Base-by-base conservation (phyloP, 2,797 vertebrate species). In the Masticophis lateralis region DNA sequence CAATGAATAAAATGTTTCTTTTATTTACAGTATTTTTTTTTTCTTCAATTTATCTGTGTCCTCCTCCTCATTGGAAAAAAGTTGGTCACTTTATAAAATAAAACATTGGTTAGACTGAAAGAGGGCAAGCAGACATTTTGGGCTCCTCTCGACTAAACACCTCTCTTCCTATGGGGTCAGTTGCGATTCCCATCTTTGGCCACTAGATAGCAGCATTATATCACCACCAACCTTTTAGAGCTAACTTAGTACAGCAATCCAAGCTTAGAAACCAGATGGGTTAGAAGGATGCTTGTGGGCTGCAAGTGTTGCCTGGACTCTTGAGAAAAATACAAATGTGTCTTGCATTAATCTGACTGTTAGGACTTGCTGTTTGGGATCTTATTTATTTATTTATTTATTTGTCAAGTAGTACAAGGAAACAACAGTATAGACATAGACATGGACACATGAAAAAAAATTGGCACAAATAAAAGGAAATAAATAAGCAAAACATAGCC, bases 121-220 rank as follows among this genome's bases (percentile, higher is more conserved):
- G 20, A 11, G 37, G 37, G 3, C 37, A 25, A 47, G 74, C 74
- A 83, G 1, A 83, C 47, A 4, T 25, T 12, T 47, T 83, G 20
- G 9, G 4, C 74, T 12, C 25, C 74, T 0, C 37, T 25, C 1
- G 69, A 79, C 18, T 11, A 43, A 63, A 43, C 74, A 11, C 18
- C 6, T 74, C 69, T 43, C 3, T 43, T 79, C 20, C 18, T 47
- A 43, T 11, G 8, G 20, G 37, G 20, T 25, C 32, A 25, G 20
- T 43, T 11, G 28, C n/a, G 1, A 22, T 18, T 53, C n/a, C 51
- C 13, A 1, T 22, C 43, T 74, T 51, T 57, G 22, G 53, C 74
- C 93, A 59, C 90, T n/a, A 91, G 93, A 91, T 57, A 25, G 93
- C 87, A 92, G 18, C 88, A 12, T 28, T 63, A 69, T 0, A 10